These are phyloP conservation scores for Pammene aurita DNA, from an alignment of 2,888 invertebrate species.

Conservation along the genomic window DNA sequence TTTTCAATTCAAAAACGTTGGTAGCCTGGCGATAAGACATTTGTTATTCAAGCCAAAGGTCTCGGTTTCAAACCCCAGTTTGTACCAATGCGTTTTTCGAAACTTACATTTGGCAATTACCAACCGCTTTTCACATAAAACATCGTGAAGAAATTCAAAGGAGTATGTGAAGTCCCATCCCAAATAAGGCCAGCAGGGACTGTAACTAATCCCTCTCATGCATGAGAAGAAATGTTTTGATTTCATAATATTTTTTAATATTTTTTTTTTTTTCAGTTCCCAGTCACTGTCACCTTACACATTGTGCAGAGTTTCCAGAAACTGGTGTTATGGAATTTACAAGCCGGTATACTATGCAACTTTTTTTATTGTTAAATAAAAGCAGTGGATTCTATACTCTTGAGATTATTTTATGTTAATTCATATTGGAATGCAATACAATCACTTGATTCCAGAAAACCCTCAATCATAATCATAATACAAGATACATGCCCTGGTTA, in stretches of 20 bases:
- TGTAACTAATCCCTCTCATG: too few relatives aligned
- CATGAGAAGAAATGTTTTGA: too few relatives aligned
- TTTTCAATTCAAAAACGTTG: too few relatives aligned
- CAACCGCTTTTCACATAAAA: too few relatives aligned
- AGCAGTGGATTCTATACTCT: neutral
- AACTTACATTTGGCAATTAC: too few relatives aligned
- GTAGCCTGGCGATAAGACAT: too few relatives aligned
- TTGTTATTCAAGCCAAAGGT: too few relatives aligned
- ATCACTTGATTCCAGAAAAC: constrained; percentile 55
- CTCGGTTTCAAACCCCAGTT: too few relatives aligned
- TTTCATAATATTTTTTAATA: neutral
- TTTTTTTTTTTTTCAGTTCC: constrained; percentile 47
- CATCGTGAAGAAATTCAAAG: too few relatives aligned
- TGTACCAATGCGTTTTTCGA: too few relatives aligned
- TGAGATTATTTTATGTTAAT: neutral
- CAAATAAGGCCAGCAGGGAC: too few relatives aligned
- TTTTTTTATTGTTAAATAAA: constrained; percentile 42
- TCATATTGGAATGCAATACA: neutral
- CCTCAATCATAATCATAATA: constrained; percentile 53
- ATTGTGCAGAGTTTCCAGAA: constrained; percentile 65
- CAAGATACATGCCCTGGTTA: constrained; percentile 76
- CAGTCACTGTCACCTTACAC: constrained; percentile 55
- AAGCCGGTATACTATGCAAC: constrained; percentile 53
- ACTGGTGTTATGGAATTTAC: constrained; percentile 71
- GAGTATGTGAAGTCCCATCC: too few relatives aligned